Evolutionary conservation across 2,113 vertebrate genomes (phyloP), one percentile per base, ranked within the genome.

Genomic region (Mastomys coucha): DNA sequence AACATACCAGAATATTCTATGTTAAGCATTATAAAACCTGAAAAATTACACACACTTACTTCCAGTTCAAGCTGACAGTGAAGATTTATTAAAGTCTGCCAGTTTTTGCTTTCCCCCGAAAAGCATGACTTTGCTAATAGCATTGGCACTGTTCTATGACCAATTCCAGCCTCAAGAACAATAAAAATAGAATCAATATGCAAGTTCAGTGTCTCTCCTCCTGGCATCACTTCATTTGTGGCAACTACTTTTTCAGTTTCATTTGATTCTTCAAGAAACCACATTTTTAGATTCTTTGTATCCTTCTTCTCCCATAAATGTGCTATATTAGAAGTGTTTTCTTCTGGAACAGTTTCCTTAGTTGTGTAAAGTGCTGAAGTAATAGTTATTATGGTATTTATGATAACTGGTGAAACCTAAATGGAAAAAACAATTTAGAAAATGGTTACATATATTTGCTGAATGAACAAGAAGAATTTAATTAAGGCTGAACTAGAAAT

Each of bases 341-440:
- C 98, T 97, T 99, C 98, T 92, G 99, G 98, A 0, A 98, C 97
- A 19, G 98, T 98, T 98, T 99, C 99, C 1, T 99, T 97, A 67
- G 98, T 98, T 78, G 99, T 99, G 85, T 98, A 99, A 97, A 99
- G 97, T 12, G 99, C 99, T 28, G 99, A 99, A 88, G 99, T 99
- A 97, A 99, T 99, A 95, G 99, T 99, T 97, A 99, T 99, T 86
- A 99, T 99, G 1, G 99, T 99, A 98, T 99, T 99, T 98, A 99
- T 99, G 96, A 99, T 99, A 98, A 99, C 99, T 58, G 99, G 99
- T 97, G 99, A 99, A 89, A 99, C 99, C 99, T 99, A 98, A 67
- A 82, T 84, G 96, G 33, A 95, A 84, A 88, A 49, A 51, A 82
- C 96, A 82, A 88, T 42, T 96, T 96, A 77, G 75, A 67, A 97